phyloP scores from a whole-genome alignment of 2,113 vertebrate genomes.

The Strix aluco region DNA sequence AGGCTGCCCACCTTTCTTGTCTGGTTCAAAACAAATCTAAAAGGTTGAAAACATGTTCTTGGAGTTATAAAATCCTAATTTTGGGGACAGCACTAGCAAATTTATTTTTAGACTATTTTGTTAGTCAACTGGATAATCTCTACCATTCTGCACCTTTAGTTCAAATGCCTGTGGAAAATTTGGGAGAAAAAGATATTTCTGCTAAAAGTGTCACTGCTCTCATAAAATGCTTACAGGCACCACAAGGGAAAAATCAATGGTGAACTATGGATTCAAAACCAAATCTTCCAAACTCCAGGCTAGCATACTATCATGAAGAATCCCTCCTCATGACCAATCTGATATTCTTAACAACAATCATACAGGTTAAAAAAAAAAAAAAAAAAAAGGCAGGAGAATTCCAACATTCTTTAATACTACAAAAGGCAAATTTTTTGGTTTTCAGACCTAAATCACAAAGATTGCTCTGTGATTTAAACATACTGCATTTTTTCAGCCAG shows the following conservation, averaged over 20 bases:
- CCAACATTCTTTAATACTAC: neutral
- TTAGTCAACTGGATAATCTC: neutral
- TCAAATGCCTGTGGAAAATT: constrained; percentile 11
- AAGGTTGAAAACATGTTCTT: neutral
- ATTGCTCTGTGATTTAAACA: neutral
- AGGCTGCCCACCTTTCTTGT: neutral
- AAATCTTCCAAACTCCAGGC: neutral
- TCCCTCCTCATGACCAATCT: neutral
- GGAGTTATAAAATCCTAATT: neutral
- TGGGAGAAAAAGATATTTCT: neutral
- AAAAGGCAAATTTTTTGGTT: neutral
- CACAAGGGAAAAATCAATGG: constrained; percentile 15
- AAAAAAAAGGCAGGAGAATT: neutral
- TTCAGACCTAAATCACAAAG: constrained; percentile 5
- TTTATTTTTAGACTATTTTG: neutral
- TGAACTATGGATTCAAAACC: neutral
- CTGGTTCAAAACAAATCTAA: neutral
- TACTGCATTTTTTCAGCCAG: neutral
- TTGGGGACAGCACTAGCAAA: neutral
- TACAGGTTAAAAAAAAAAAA: neutral
- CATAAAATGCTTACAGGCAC: neutral
- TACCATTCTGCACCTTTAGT: neutral
- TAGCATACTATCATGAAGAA: neutral
- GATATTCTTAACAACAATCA: neutral
- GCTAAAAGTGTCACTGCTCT: neutral